Conservation (phyloP, 2,888 invertebrate genomes). For the Melanostoma mellinum region DNA sequence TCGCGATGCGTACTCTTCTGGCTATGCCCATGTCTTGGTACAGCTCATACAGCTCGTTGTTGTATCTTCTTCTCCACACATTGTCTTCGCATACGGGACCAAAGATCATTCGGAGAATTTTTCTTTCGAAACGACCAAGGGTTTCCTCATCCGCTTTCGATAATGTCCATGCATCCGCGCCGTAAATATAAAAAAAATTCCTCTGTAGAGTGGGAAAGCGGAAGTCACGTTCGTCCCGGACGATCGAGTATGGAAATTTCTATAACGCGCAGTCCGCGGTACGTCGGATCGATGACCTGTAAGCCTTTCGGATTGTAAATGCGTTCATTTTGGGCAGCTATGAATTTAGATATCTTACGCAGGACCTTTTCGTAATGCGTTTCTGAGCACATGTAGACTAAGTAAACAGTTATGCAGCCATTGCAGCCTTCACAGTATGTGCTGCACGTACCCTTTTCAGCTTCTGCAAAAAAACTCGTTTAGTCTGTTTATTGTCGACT, state of each 20-base stretch:
- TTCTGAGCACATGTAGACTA: constrained; percentile 97
- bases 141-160: too few species aligned
- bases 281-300: constrained; percentile 96
- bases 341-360: constrained; percentile 95
- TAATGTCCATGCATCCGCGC: too few species aligned
- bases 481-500: constrained; percentile 94
- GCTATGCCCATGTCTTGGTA: too few species aligned
- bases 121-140: too few species aligned
- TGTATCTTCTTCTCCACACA: too few species aligned
- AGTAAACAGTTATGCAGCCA: constrained; percentile 97
- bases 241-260: constrained; percentile 94
- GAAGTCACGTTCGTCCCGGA: constrained; percentile 91
- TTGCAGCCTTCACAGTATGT: constrained; percentile 98
- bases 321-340: constrained; percentile 97
- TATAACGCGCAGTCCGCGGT: constrained; percentile 95
- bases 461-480: constrained; percentile 97
- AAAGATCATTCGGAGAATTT: too few species aligned
- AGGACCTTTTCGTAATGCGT: constrained; percentile 99
- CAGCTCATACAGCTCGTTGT: too few species aligned
- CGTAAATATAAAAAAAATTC: too few species aligned
- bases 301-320: constrained; percentile 97
- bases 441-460: constrained; percentile 95
- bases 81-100: too few species aligned
- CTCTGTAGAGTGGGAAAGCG: constrained; percentile 89
- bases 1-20: too few species aligned